These are phyloP conservation scores for Ceratina australensis DNA, from an alignment of 1,140 invertebrate species.

Conservation along the genomic window DNA sequence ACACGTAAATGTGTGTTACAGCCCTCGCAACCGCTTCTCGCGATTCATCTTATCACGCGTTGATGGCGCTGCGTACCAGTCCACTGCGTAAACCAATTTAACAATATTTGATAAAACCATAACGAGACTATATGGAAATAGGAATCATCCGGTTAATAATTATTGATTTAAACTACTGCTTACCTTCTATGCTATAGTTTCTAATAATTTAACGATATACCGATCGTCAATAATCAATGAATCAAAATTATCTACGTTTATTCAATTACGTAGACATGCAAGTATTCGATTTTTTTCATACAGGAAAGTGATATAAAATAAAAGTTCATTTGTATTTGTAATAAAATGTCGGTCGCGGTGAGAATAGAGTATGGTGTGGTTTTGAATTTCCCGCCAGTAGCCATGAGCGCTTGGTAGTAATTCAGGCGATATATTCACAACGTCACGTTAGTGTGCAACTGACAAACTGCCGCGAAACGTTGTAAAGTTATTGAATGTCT, in stretches of 20 bases:
- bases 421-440: neutral
- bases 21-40: constrained; percentile 49
- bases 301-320: no score
- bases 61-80: constrained; percentile 54
- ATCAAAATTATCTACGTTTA: no score
- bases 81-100: constrained; percentile 50
- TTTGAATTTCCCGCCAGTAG: no score
- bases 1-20: constrained; percentile 49
- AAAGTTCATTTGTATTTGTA: no score
- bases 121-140: neutral
- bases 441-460: constrained; percentile 26
- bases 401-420: no score
- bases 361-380: no score
- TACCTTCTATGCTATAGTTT: no score
- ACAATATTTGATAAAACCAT: constrained; percentile 35
- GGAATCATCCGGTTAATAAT: neutral
- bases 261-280: no score
- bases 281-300: no score
- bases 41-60: constrained; percentile 63
- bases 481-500: constrained; percentile 36
- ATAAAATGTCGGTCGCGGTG: no score
- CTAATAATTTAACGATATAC: neutral
- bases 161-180: neutral
- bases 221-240: neutral
- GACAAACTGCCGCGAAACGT: constrained; percentile 30